Evolutionary conservation across 2,888 invertebrate genomes (phyloP).

Genomic region (Cantharis nigra): DNA sequence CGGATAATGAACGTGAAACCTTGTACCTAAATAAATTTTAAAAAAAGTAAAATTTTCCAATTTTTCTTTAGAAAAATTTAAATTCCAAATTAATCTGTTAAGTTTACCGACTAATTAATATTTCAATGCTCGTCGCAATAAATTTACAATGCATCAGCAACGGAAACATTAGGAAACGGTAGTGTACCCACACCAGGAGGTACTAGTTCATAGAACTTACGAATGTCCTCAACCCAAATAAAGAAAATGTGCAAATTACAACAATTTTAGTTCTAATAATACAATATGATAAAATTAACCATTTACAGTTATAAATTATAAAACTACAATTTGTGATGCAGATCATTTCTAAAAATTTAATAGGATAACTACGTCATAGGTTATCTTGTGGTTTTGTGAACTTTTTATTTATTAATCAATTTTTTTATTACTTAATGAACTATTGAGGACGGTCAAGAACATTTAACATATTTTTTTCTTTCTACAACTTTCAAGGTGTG

Average conservation of each 20-base stretch:
- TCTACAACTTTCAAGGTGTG: neutral
- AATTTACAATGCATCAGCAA: neutral
- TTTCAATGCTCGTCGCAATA: neutral
- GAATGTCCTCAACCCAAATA: neutral
- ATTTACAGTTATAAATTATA: neutral
- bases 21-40: too few relatives aligned
- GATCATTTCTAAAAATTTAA: neutral
- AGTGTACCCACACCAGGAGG: neutral
- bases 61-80: too few relatives aligned
- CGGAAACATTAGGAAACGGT: neutral
- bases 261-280: neutral
- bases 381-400: neutral
- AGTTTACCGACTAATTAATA: neutral
- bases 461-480: neutral
- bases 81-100: neutral
- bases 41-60: too few relatives aligned
- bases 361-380: neutral
- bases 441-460: neutral
- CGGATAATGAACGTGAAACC: too few relatives aligned
- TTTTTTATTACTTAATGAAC: neutral
- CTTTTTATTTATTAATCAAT: neutral
- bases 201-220: neutral
- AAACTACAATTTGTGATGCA: neutral
- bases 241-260: neutral
- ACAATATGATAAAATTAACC: neutral